Percentiles rank a stretch among this genome's conserved stretches.
These are phyloP conservation scores for Mormyrops boulengeri DNA, from an alignment of 2,797 vertebrate species.

Conservation along the genomic window DNA sequence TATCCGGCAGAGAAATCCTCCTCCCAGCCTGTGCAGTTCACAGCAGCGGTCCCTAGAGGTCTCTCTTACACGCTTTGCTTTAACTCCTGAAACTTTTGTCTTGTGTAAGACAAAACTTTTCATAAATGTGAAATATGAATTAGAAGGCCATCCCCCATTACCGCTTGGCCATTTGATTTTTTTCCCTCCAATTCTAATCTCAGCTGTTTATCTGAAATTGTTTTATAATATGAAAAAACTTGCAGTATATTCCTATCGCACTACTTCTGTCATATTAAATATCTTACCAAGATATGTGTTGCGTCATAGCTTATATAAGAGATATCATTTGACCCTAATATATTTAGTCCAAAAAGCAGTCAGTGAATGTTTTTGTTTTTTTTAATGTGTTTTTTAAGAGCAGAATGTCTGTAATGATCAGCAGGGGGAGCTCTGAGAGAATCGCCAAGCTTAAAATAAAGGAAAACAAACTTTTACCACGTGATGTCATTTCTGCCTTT, in stretches of 20 bases:
- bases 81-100: not conserved
- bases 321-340: not conserved
- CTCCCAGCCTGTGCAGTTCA: constrained; percentile 1
- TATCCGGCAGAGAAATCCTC: not conserved
- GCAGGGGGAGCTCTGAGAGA: constrained; percentile 30
- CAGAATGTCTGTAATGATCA: constrained; percentile 18
- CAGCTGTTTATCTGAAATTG: not conserved
- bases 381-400: not conserved
- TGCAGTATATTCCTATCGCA: not conserved
- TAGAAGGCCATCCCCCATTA: not conserved
- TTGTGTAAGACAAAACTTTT: not conserved
- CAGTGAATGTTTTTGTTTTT: not conserved
- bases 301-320: not conserved
- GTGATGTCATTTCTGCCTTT: not conserved
- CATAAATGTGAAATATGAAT: not conserved
- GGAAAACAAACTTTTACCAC: not conserved
- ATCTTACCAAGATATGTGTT: not conserved
- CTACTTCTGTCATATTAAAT: not conserved
- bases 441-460: not conserved
- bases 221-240: not conserved
- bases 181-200: not conserved
- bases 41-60: constrained; percentile 24
- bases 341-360: not conserved
- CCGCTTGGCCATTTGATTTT: not conserved
- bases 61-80: constrained; percentile 8